Percentiles rank a stretch among this genome's conserved stretches.
Conservation (phyloP, 2,888 invertebrate genomes). For the Hipparchia sbordonii region DNA sequence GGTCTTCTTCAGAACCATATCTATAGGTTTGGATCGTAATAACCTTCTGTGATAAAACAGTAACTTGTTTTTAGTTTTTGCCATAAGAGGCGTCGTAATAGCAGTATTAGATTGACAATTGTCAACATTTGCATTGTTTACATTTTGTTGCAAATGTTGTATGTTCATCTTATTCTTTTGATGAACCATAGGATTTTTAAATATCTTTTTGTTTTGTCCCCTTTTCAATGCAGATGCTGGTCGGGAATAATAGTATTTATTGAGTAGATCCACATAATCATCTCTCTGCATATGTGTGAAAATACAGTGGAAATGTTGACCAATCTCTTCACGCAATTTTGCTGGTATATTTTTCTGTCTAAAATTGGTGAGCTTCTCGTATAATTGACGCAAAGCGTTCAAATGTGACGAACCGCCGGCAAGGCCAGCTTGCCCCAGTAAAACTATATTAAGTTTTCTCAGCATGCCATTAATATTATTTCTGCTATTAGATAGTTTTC, state of each 20-base stretch:
- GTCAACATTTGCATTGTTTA: slow-evolving; percentile 21
- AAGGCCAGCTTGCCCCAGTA: slow-evolving; percentile 84
- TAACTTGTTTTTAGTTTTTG: slow-evolving; percentile 49
- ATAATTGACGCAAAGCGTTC: slow-evolving; percentile 63
- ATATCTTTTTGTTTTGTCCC: slow-evolving; percentile 49
- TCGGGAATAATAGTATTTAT: slow-evolving; percentile 57
- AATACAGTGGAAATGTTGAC: slow-evolving; percentile 76
- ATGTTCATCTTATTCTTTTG: slow-evolving; percentile 44
- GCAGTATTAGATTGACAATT: slow-evolving; percentile 28
- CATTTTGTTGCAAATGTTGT: slow-evolving; percentile 12
- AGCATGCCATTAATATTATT: slow-evolving; percentile 71
- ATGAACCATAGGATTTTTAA: slow-evolving; percentile 47
- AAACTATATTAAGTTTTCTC: slow-evolving; percentile 81
- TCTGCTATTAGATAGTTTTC: slow-evolving; percentile 58
- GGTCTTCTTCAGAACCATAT: slow-evolving; percentile 51
- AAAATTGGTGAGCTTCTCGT: slow-evolving; percentile 59
- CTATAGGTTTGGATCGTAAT: slow-evolving; percentile 47
- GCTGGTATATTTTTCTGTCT: slow-evolving; percentile 59
- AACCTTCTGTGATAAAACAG: slow-evolving; percentile 54
- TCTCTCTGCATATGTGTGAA: slow-evolving; percentile 72
- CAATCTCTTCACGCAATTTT: slow-evolving; percentile 74
- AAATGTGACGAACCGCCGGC: slow-evolving; percentile 76
- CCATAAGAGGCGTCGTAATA: slow-evolving; percentile 15
- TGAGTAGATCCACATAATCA: slow-evolving; percentile 66
- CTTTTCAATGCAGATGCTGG: slow-evolving; percentile 40